Evolutionary conservation across 2,113 vertebrate species (phyloP).

Genomic region (Oryzias woworae): DNA sequence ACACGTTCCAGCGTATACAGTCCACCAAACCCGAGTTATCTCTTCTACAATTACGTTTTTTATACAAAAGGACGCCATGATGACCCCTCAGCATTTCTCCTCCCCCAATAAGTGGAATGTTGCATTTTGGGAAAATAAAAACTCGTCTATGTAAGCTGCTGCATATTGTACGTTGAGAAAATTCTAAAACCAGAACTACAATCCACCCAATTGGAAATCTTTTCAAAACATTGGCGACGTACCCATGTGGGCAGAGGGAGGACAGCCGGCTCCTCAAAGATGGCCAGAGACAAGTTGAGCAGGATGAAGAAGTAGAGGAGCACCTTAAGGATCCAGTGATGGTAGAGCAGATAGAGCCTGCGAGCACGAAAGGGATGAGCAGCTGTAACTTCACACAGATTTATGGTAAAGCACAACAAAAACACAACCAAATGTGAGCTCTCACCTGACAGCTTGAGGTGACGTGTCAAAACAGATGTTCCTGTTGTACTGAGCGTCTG

Average conservation of each 20-base stretch:
- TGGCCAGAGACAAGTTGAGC: constrained; percentile 82
- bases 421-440: background rate
- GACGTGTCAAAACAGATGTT: constrained; percentile 89
- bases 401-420: background rate
- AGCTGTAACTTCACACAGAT: too few relatives aligned
- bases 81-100: too few relatives aligned
- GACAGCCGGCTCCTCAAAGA: constrained; percentile 89
- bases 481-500: constrained; percentile 91
- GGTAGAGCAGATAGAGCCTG: constrained; percentile 89
- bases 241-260: constrained; percentile 84
- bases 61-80: too few relatives aligned
- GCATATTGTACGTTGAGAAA: too few relatives aligned
- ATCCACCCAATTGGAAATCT: too few relatives aligned
- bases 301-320: constrained; percentile 87
- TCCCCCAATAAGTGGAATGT: too few relatives aligned
- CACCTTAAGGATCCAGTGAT: constrained; percentile 82
- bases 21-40: too few relatives aligned
- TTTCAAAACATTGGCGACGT: constrained; percentile 29
- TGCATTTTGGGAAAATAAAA: too few relatives aligned
- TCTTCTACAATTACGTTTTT: too few relatives aligned
- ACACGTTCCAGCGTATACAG: too few relatives aligned
- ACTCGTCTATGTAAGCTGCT: too few relatives aligned
- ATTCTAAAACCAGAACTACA: too few relatives aligned
- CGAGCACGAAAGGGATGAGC: background rate
- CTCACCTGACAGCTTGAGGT: constrained; percentile 85